Evolutionary conservation across 1,140 invertebrate species (phyloP), one percentile per base, ranked within the genome.

Genomic region (Bombus waltoni): DNA sequence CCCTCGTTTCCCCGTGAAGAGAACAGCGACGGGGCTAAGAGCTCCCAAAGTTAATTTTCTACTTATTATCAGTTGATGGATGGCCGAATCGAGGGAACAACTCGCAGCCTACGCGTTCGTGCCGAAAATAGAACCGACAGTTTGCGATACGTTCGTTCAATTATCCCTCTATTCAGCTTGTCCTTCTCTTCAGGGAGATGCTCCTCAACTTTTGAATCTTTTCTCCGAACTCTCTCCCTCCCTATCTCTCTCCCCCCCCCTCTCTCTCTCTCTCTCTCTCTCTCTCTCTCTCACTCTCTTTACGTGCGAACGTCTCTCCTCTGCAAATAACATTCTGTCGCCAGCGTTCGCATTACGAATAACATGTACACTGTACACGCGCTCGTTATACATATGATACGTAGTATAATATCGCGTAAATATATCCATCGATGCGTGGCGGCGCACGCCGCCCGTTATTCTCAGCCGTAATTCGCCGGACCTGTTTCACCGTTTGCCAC

Each of bases 381-480:
- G 47, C 25, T 42, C 42, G 53, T 70, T 70, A 28, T 32, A 70
- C 57, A 4, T 47, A 47, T 18, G 47, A 47, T 47, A 5, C 15
- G 13, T 62, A 57, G 13, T 70, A 62, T 82, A 82, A 82, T 75
- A n/a, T 70, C 44, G 32, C 1, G 35, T n/a, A 53, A 57, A 57
- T 81, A 44, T 28, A 28, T 47, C 38, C 42, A 53, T 70, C 32
- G 65, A 15, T 3, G 40, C 2, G 9, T 13, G 32, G 42, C 77
- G 62, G 53, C 8, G 42, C 42, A 32, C 5, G 72, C 44, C 4
- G 40, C 57, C 42, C 4, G 72, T 44, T 66, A 53, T 40, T 82
- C 18, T 53, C n/a, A 40, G n/a, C n/a, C 71, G 32, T 76, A 83
- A 83, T 83, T 83, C 72, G 40, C 32, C 25, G n/a, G 22, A 71